These are phyloP conservation scores for Sminthurides aquaticus DNA, from an alignment of 2,888 invertebrate species.

Conservation along the genomic window DNA sequence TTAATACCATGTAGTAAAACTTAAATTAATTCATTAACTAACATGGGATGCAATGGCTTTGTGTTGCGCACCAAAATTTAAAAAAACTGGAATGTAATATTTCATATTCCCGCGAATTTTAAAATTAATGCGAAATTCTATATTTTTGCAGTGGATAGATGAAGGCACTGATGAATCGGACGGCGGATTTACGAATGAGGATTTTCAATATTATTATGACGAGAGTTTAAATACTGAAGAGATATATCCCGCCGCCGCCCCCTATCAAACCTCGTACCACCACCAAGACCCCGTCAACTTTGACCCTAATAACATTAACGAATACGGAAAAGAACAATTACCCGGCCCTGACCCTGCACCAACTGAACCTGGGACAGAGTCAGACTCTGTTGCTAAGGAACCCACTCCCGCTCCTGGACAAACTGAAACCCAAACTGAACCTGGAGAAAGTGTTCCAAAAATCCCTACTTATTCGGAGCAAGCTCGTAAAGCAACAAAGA, in stretches of 20 bases:
- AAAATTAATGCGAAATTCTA: neutral
- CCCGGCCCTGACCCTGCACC: neutral
- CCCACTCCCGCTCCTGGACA: neutral
- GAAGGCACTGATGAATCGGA: conserved; percentile 10
- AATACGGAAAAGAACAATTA: neutral
- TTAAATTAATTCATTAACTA: too few relatives aligned
- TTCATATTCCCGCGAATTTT: too few relatives aligned
- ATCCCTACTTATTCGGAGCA: neutral
- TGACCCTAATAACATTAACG: neutral
- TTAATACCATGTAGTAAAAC: too few relatives aligned
- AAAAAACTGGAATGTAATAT: too few relatives aligned
- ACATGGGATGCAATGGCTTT: too few relatives aligned
- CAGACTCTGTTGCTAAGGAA: neutral
- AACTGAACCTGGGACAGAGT: neutral
- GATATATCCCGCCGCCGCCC: neutral
- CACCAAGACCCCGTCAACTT: neutral
- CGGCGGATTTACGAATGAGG: neutral
- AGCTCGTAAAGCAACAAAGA: neutral
- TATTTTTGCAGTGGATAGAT: conserved; percentile 10
- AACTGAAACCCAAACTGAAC: neutral
- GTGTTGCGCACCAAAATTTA: too few relatives aligned
- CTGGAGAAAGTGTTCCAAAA: neutral
- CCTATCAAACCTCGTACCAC: too few relatives aligned
- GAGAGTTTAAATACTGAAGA: neutral
- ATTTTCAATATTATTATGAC: neutral